Evolutionary conservation across 2,797 vertebrate species (phyloP).

Genomic region (Psittacula derbiana): DNA sequence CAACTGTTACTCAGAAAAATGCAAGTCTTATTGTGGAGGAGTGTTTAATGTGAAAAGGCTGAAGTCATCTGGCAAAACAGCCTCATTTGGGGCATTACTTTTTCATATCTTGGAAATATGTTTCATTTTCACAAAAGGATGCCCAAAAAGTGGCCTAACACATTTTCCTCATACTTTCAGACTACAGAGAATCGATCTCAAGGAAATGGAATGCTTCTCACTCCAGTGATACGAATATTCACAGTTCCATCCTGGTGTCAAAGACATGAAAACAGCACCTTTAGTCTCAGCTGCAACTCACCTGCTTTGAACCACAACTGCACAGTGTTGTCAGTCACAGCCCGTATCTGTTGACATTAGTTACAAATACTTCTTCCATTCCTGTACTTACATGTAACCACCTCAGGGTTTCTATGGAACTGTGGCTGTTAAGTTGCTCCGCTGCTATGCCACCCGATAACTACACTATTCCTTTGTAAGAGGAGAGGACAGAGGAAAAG

Average conservation of each 20-base stretch:
- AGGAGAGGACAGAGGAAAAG: not conserved
- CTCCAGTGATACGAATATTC: not conserved
- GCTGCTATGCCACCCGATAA: not conserved
- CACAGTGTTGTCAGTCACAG: not conserved
- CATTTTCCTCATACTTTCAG: constrained; percentile 8
- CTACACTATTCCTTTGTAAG: not conserved
- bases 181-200: not conserved
- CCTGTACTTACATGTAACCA: not conserved
- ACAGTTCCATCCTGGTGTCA: not conserved
- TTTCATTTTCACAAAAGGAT: constrained; percentile 10
- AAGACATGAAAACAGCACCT: not conserved
- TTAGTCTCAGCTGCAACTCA: not conserved
- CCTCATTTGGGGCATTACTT: not conserved
- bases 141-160: not conserved
- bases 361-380: not conserved
- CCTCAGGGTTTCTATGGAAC: not conserved
- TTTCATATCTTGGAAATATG: not conserved
- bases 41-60: not conserved
- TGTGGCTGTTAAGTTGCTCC: not conserved
- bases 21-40: not conserved
- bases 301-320: not conserved
- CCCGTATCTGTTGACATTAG: not conserved
- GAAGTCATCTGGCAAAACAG: not conserved
- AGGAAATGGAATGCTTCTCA: not conserved
- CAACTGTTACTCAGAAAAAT: not conserved